Conservation (phyloP, 2,888 invertebrate genomes). For the Callyntrura guangdongensis region DNA sequence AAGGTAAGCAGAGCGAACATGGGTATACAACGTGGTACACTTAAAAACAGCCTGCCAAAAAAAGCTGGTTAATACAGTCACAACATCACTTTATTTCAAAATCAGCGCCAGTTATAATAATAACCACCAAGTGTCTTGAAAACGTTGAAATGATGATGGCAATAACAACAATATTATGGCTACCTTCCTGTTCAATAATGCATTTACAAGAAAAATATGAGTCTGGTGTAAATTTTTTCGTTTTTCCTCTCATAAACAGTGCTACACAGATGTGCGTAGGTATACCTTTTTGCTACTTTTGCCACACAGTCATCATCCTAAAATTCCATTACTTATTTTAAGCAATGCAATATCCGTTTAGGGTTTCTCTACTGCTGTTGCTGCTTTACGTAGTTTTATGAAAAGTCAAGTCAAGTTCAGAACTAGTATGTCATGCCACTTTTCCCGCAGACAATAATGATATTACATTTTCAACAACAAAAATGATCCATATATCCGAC, state of each 20-base stretch:
- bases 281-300: slow-evolving; percentile 11
- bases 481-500: slow-evolving; percentile 45
- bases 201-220: slow-evolving; percentile 25
- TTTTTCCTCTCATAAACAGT: slow-evolving; percentile 3
- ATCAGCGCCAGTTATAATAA: slow-evolving; percentile 15
- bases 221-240: slow-evolving; percentile 2
- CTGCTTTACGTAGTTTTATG: no score
- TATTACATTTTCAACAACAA: slow-evolving; percentile 52
- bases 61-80: neutral
- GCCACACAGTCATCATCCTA: neutral
- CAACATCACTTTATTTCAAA: neutral
- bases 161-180: slow-evolving; percentile 72
- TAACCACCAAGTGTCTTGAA: slow-evolving; percentile 2
- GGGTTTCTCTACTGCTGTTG: neutral
- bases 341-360: slow-evolving; percentile 53
- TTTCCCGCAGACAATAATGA: slow-evolving; percentile 17
- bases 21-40: neutral
- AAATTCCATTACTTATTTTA: slow-evolving; percentile 26
- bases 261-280: no score
- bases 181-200: slow-evolving; percentile 74
- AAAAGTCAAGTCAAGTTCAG: slow-evolving; percentile 41
- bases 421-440: slow-evolving; percentile 2
- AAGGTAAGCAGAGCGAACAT: neutral
- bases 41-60: no score
- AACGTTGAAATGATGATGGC: slow-evolving; percentile 60